These are phyloP conservation scores for Drosophila mercatorum DNA, from an alignment of 2,888 invertebrate species.

Conservation along the genomic window DNA sequence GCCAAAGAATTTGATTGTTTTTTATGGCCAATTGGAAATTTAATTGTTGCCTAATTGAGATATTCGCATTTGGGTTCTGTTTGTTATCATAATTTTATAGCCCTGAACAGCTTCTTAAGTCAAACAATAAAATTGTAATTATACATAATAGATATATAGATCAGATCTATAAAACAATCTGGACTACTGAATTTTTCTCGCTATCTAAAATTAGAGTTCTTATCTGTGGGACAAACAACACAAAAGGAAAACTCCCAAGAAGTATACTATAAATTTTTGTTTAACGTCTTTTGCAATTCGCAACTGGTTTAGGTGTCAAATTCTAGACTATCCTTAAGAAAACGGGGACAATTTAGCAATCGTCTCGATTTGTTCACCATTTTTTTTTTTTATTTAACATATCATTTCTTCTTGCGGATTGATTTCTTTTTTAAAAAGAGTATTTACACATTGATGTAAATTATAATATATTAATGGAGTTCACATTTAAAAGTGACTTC, in stretches of 20 bases:
- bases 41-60: slow-evolving; percentile 10
- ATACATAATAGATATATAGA: background rate
- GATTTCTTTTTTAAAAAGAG: too few relatives aligned
- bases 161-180: background rate
- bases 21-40: slow-evolving; percentile 28
- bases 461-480: too few relatives aligned
- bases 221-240: background rate
- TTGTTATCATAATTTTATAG: background rate
- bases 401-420: too few relatives aligned
- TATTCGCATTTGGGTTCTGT: background rate
- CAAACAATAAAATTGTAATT: background rate
- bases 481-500: too few relatives aligned
- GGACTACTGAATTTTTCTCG: background rate
- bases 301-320: background rate
- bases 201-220: background rate
- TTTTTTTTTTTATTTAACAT: too few relatives aligned
- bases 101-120: background rate
- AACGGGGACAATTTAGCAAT: rapidly evolving
- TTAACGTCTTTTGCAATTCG: background rate
- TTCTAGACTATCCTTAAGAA: background rate
- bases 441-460: too few relatives aligned
- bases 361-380: too few relatives aligned
- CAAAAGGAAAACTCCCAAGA: background rate
- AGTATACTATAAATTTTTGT: background rate
- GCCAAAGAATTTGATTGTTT: slow-evolving; percentile 19